A percentile compares a stretch with the other conserved stretches of the same genome.
These are phyloP conservation scores for Acipenser transmontanus DNA, from an alignment of 2,797 vertebrate species.

Conservation along the genomic window DNA sequence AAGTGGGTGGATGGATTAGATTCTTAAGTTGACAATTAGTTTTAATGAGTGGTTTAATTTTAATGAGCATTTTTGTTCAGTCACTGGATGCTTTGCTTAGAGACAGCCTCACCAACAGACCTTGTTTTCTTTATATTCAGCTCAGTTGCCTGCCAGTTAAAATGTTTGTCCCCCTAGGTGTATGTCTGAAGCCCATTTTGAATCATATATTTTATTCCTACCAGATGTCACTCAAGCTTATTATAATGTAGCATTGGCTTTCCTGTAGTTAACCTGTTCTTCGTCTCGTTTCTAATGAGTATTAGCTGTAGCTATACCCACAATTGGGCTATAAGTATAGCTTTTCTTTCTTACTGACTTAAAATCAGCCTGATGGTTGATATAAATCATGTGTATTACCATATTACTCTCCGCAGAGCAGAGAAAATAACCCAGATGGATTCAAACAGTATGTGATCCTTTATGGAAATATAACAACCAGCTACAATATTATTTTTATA, in stretches of 20 bases:
- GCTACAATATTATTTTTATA: too few relatives aligned
- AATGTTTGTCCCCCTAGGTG: slow-evolving; percentile 28
- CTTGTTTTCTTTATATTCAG: slow-evolving; percentile 3
- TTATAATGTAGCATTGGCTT: slow-evolving; percentile 51
- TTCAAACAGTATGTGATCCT: too few relatives aligned
- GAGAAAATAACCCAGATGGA: not conserved
- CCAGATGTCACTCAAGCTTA: slow-evolving; percentile 42
- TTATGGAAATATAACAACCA: too few relatives aligned
- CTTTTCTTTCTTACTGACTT: slow-evolving; percentile 30
- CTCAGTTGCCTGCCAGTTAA: slow-evolving; percentile 9
- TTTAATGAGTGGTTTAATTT: slow-evolving; percentile 69
- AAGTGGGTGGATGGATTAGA: slow-evolving; percentile 35
- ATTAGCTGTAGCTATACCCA: slow-evolving; percentile 43
- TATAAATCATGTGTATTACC: slow-evolving; percentile 55
- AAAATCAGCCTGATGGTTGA: slow-evolving; percentile 43
- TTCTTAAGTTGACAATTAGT: slow-evolving; percentile 62
- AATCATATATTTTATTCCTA: slow-evolving; percentile 12
- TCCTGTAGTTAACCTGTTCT: slow-evolving; percentile 33
- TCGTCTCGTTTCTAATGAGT: slow-evolving; percentile 41
- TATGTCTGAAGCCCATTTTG: slow-evolving; percentile 18
- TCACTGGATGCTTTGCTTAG: slow-evolving; percentile 18
- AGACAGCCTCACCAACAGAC: too few relatives aligned
- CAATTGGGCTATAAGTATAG: slow-evolving; percentile 45
- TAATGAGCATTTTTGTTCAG: slow-evolving; percentile 52
- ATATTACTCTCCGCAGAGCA: slow-evolving; percentile 40